These are phyloP conservation scores for Gonioctena quinquepunctata DNA, from an alignment of 1,140 invertebrate genomes.

Conservation along the genomic window DNA sequence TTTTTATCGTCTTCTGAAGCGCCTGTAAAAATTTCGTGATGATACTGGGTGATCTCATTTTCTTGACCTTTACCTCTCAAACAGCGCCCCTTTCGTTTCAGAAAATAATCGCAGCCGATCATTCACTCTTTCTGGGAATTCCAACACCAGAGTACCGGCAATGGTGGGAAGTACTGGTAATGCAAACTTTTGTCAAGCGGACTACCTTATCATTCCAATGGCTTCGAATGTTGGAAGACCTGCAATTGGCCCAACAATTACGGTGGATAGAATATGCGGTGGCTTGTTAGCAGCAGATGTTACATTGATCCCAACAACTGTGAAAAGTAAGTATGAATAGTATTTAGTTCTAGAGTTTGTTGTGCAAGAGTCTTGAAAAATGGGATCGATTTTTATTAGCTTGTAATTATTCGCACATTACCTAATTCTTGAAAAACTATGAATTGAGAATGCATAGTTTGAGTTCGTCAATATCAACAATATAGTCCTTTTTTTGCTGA, in stretches of 20 bases:
- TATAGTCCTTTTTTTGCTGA: too few relatives aligned
- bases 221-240: conserved; percentile 67
- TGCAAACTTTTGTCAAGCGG: conserved; percentile 68
- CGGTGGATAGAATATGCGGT: conserved; percentile 74
- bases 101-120: conserved; percentile 67
- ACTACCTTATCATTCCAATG: conserved; percentile 80
- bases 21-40: too few relatives aligned
- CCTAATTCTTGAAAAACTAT: too few relatives aligned
- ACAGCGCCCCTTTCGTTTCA: conserved; percentile 54
- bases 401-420: too few relatives aligned
- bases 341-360: not conserved
- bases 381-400: too few relatives aligned
- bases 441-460: too few relatives aligned
- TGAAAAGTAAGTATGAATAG: conserved; percentile 72
- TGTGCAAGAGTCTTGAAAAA: too few relatives aligned
- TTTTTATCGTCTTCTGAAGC: too few relatives aligned
- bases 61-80: too few relatives aligned
- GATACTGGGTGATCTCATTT: too few relatives aligned
- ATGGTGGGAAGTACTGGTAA: conserved; percentile 66
- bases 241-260: conserved; percentile 60
- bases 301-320: conserved; percentile 62
- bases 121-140: conserved; percentile 74
- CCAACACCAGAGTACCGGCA: conserved; percentile 66
- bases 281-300: conserved; percentile 70
- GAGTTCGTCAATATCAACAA: too few relatives aligned